Evolutionary conservation across 2,113 vertebrate genomes (phyloP).

Genomic region (Nycticebus coucang): DNA sequence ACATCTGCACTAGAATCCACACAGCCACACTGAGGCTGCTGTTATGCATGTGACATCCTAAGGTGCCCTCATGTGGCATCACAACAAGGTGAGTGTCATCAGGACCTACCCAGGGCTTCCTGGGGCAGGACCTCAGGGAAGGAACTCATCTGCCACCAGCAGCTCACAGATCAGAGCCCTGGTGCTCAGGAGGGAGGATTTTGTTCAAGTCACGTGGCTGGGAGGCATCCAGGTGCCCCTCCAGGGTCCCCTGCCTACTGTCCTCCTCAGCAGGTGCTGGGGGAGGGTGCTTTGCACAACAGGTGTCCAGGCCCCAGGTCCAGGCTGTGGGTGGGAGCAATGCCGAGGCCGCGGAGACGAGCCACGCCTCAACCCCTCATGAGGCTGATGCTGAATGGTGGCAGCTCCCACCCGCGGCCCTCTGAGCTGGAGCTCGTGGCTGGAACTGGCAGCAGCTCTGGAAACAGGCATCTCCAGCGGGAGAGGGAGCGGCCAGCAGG

Average conservation of each 20-base stretch:
- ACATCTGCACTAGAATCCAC: rapidly evolving
- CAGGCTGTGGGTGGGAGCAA: too few relatives aligned
- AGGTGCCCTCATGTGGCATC: rapidly evolving
- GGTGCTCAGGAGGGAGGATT: neutral
- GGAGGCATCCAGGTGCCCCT: rapidly evolving
- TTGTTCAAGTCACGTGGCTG: rapidly evolving
- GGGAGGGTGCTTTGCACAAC: neutral
- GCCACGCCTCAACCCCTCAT: rapidly evolving
- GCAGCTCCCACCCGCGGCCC: neutral
- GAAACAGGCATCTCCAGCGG: rapidly evolving
- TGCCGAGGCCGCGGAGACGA: neutral
- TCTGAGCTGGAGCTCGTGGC: neutral
- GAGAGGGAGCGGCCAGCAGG: rapidly evolving
- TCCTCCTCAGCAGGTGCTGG: neutral
- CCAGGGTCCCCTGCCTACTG: rapidly evolving
- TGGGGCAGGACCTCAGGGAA: neutral
- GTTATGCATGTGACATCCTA: rapidly evolving
- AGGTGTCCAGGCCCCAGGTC: rapidly evolving
- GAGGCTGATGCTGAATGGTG: rapidly evolving
- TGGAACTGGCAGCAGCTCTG: neutral
- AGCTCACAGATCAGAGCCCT: rapidly evolving
- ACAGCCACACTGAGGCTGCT: rapidly evolving
- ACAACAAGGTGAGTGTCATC: rapidly evolving
- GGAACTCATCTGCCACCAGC: rapidly evolving
- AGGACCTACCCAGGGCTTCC: too few relatives aligned